These are phyloP conservation scores for Ophiodon elongatus DNA, from an alignment of 2,113 vertebrate species.

Conservation along the genomic window DNA sequence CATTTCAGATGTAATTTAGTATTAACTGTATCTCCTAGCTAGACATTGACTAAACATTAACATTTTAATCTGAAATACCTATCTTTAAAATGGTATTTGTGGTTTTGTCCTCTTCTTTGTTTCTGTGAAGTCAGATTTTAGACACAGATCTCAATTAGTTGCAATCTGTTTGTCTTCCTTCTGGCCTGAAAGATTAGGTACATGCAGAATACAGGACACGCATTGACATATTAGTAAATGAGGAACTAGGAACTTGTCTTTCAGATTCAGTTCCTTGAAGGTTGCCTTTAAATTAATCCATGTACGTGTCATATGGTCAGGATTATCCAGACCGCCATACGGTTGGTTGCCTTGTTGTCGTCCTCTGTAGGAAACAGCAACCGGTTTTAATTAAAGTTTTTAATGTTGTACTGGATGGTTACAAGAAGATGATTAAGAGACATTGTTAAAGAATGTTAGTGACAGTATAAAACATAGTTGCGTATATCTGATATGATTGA, in stretches of 20 bases:
- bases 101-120: not conserved
- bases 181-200: slow-evolving; percentile 45
- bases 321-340: slow-evolving; percentile 43
- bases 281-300: slow-evolving; percentile 72
- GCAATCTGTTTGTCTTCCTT: slow-evolving; percentile 26
- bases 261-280: slow-evolving; percentile 89
- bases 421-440: not conserved
- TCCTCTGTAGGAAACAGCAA: not conserved
- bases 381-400: not conserved
- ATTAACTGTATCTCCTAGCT: not conserved
- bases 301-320: slow-evolving; percentile 57
- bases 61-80: not conserved
- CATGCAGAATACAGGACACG: slow-evolving; percentile 36
- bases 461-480: not conserved
- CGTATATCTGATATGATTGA: not conserved
- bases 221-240: slow-evolving; percentile 70
- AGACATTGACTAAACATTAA: not conserved
- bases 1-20: not conserved
- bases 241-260: slow-evolving; percentile 86
- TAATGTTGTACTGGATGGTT: not conserved
- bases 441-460: not conserved
- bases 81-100: not conserved
- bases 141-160: not conserved
- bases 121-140: slow-evolving; percentile 1
- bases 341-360: not conserved